These are phyloP conservation scores for Prionace glauca DNA, from an alignment of 2,797 vertebrate genomes.

Conservation along the genomic window DNA sequence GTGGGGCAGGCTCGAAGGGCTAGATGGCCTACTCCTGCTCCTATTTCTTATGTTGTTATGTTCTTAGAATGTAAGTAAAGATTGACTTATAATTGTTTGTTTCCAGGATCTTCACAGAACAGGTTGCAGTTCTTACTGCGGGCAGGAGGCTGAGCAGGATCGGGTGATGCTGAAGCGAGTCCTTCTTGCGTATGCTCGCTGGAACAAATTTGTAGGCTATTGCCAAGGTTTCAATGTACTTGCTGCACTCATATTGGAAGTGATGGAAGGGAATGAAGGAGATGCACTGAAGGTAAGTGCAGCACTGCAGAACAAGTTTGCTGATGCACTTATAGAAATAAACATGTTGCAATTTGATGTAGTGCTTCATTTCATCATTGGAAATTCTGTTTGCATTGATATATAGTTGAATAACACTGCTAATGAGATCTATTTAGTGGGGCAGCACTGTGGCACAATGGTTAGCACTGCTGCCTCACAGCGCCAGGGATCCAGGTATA, in stretches of 20 bases:
- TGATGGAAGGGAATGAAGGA: constrained; percentile 91
- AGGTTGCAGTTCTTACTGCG: constrained; percentile 93
- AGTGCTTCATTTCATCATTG: neutral
- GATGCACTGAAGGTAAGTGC: constrained; percentile 85
- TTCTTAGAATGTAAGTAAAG: constrained; percentile 5
- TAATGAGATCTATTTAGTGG: neutral
- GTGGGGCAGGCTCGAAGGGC: too few relatives aligned
- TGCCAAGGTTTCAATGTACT: constrained; percentile 97
- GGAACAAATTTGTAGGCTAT: constrained; percentile 94
- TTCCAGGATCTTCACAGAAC: constrained; percentile 90
- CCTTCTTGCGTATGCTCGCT: constrained; percentile 87
- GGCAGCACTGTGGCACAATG: too few relatives aligned
- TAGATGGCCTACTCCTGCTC: too few relatives aligned
- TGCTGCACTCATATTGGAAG: constrained; percentile 90
- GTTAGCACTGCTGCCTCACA: too few relatives aligned
- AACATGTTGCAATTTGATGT: neutral
- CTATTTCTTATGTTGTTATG: too few relatives aligned
- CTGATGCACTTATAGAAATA: neutral
- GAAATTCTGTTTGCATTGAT: neutral
- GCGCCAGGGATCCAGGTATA: too few relatives aligned
- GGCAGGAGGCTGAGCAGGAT: constrained; percentile 94
- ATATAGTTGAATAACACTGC: neutral
- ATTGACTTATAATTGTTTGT: neutral
- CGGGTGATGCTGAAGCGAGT: constrained; percentile 90
- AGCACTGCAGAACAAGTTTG: neutral